These are phyloP conservation scores for Clepsis dumicolana DNA, from an alignment of 2,888 invertebrate genomes.

Conservation along the genomic window DNA sequence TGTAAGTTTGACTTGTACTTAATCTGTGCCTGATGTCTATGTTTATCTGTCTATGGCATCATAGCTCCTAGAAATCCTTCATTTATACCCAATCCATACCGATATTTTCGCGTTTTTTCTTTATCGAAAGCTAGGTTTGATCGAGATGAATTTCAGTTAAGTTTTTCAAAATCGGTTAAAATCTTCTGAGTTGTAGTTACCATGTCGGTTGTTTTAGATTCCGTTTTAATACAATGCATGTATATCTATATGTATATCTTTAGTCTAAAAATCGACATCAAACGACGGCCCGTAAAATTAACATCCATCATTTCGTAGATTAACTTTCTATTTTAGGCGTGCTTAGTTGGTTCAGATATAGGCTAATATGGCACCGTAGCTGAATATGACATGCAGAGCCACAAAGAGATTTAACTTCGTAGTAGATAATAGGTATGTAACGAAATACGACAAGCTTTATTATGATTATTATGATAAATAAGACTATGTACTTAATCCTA, in stretches of 20 bases:
- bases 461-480: slow-evolving; percentile 1
- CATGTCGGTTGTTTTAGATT: not conserved
- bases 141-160: no score
- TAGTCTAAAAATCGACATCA: slow-evolving; percentile 18
- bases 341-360: slow-evolving; percentile 19
- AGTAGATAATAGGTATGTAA: no score
- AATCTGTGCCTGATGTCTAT: no score
- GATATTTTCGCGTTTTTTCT: no score
- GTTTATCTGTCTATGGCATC: no score
- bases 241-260: not conserved
- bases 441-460: slow-evolving; percentile 8
- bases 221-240: not conserved
- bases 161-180: no score
- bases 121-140: no score
- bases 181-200: no score
- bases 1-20: no score
- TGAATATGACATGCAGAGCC: slow-evolving; percentile 17
- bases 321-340: slow-evolving; percentile 33
- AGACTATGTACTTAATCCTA: not conserved
- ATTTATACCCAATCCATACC: no score
- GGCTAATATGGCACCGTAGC: slow-evolving; percentile 24
- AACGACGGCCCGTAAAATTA: slow-evolving; percentile 32
- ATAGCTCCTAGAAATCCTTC: no score
- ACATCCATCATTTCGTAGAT: slow-evolving; percentile 35
- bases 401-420: not conserved